Evolutionary conservation across 2,797 vertebrate species (phyloP), one percentile per base, ranked within the genome.

Genomic region (Helarctos malayanus): DNA sequence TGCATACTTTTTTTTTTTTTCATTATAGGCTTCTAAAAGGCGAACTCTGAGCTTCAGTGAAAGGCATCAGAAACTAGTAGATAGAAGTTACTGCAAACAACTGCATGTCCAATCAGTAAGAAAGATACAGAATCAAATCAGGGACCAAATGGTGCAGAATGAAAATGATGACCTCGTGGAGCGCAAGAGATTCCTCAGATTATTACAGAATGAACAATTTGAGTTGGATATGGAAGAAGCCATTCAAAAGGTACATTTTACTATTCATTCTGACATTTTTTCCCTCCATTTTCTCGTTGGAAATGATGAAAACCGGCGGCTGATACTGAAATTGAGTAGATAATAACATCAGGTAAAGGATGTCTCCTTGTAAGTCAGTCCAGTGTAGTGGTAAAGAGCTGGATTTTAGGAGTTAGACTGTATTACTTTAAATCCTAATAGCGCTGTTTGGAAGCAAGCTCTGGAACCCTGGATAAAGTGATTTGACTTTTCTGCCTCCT

Each of bases 151-250:
- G 16, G 90, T 96, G 35, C 65, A 47, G 49, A 96, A 93, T n/a
- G 38, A 96, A 73, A 92, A 79, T 3, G 99, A 99, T 89, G 98
- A 99, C 25, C 97, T 96, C 1, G 73, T 97, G 1, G 99, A 99
- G 61, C 98, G 69, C 87, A 99, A 96, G 98, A 98, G 98, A 5
- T 94, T 98, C 76, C 95, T 98, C 75, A 97, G 98, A 25, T 96
- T 98, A 81, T 65, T 99, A 90, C 98, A 99, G n/a, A 98, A 99
- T 38, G 98, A 99, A 96, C 98, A 99, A n/a, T 97, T 96, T 25
- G 99, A 99, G 97, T 98, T 97, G 94, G 98, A 98, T 38, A 97
- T 98, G 68, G 99, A 99, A 92, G 99, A 99, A 86, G 98, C 99
- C 9, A 95, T 99, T 89, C 75, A 98, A 6, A 98, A 99, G 98